Evolutionary conservation across 2,888 invertebrate genomes (phyloP).

Genomic region (Nineta flava): DNA sequence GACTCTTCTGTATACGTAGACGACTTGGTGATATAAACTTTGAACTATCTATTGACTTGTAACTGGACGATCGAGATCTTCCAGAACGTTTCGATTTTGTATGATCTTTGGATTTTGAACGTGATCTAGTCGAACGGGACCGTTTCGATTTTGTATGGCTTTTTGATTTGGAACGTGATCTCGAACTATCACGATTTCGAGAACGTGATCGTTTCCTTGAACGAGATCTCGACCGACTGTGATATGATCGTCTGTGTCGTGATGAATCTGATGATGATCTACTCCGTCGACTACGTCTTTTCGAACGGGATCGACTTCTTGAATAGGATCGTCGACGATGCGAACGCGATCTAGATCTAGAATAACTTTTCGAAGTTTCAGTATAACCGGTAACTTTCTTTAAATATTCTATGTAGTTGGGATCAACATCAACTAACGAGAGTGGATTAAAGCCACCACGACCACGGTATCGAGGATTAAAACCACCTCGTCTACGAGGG

Average conservation of each 20-base stretch:
- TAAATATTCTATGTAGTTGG: constrained; percentile 39
- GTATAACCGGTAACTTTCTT: constrained; percentile 39
- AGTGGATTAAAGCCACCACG: constrained; percentile 9
- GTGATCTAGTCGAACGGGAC: constrained; percentile 9
- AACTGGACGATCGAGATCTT: constrained; percentile 16
- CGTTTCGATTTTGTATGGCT: neutral
- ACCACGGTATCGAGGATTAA: constrained; percentile 22
- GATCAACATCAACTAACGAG: constrained; percentile 20
- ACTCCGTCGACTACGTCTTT: constrained; percentile 13
- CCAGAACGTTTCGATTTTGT: constrained; percentile 11
- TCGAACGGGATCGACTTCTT: constrained; percentile 19
- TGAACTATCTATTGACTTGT: constrained; percentile 22
- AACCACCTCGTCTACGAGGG: constrained; percentile 17
- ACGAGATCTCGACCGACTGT: constrained; percentile 17
- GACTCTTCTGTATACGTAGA: constrained; percentile 20
- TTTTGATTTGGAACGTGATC: constrained; percentile 12
- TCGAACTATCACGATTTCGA: constrained; percentile 14
- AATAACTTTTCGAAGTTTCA: constrained; percentile 19
- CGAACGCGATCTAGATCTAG: constrained; percentile 15
- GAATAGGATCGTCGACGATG: constrained; percentile 19
- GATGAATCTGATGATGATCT: constrained; percentile 14
- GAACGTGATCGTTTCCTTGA: constrained; percentile 15
- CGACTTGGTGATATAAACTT: constrained; percentile 24
- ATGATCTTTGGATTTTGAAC: constrained; percentile 10
- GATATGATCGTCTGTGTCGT: constrained; percentile 16